A percentile compares a stretch with the other conserved stretches of the same genome.
Conservation (phyloP, 2,113 vertebrate species). For the Puma concolor region DNA sequence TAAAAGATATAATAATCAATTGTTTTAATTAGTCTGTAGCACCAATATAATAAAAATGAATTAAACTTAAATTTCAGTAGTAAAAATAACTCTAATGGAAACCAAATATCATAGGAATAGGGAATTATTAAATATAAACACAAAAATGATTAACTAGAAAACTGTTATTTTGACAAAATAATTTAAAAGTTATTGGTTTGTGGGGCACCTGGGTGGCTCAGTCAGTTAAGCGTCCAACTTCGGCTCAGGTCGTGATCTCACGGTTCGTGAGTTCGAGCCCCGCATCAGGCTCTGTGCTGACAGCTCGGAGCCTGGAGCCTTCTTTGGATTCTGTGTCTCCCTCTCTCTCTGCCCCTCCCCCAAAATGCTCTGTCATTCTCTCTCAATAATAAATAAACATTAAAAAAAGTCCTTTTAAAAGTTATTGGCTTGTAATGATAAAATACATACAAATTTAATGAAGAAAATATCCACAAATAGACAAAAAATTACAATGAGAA, state of each 20-base stretch:
- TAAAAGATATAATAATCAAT: background rate
- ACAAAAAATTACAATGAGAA: background rate
- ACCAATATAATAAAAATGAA: background rate
- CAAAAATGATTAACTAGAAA: background rate
- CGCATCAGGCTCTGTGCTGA: no score
- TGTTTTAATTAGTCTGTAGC: background rate
- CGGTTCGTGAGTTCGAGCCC: no score
- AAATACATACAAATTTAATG: background rate
- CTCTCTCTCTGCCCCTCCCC: no score
- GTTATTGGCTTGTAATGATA: background rate
- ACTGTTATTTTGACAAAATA: background rate
- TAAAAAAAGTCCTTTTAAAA: background rate
- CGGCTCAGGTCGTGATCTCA: no score
- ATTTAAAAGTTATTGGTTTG: background rate
- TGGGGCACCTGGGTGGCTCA: no score
- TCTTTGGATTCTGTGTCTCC: no score
- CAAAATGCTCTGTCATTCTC: no score
- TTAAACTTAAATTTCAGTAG: background rate
- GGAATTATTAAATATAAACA: background rate
- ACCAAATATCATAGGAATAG: background rate
- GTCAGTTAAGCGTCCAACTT: no score
- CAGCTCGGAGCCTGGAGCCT: no score
- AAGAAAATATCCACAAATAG: background rate
- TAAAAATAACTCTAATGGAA: background rate
- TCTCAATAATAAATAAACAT: no score